phyloP scores from a whole-genome alignment of 2,888 invertebrate genomes.

The Strigamia maritima region DNA sequence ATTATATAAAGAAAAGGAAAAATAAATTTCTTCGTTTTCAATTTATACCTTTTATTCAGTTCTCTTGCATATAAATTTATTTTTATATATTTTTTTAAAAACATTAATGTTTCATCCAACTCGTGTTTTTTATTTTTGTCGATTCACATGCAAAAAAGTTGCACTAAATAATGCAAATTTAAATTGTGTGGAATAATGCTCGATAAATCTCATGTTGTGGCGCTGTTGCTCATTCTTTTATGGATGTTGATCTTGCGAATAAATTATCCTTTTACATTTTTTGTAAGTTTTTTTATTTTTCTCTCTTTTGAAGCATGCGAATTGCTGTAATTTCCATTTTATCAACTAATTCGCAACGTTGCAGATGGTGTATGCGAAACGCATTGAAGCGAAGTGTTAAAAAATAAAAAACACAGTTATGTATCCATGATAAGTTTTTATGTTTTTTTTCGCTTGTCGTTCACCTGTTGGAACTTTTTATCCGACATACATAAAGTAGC shows the following conservation, averaged over 20 bases:
- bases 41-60: constrained; percentile 24
- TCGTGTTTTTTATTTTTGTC: neutral
- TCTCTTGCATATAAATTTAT: neutral
- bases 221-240: constrained; percentile 18
- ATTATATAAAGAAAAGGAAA: neutral
- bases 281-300: neutral
- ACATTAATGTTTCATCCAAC: constrained; percentile 12
- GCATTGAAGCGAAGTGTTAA: neutral
- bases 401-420: neutral
- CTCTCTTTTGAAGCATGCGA: neutral
- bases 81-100: neutral
- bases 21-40: constrained; percentile 22
- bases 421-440: neutral
- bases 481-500: constrained; percentile 21
- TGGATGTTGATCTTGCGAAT: constrained; percentile 16
- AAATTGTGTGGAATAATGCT: constrained; percentile 21
- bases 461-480: constrained; percentile 21
- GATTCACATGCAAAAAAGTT: constrained; percentile 6
- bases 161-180: constrained; percentile 34
- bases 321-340: constrained; percentile 22
- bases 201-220: constrained; percentile 26
- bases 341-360: constrained; percentile 10
- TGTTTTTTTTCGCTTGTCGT: neutral
- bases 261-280: neutral
- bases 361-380: neutral